Evolutionary conservation across 2,888 invertebrate genomes (phyloP).

Genomic region (Caenorhabditis drosophilae): DNA sequence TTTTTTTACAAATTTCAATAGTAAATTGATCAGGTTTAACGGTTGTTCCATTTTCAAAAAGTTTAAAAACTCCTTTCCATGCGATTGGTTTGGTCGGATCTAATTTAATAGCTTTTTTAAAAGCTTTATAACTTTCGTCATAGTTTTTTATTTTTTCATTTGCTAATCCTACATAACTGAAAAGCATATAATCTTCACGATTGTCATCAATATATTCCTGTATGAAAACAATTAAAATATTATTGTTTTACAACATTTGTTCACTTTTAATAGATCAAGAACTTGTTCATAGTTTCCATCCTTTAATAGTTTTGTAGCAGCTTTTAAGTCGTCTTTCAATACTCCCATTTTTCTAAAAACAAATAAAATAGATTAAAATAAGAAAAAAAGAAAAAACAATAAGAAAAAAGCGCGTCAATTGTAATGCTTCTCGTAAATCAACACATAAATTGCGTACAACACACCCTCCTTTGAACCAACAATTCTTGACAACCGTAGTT

Average conservation of each 20-base stretch:
- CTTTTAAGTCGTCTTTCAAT: constrained; percentile 40
- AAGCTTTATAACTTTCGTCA: constrained; percentile 12
- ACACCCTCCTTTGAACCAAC: too few species aligned
- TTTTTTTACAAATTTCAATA: constrained; percentile 32
- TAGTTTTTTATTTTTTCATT: constrained; percentile 27
- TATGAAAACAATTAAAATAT: constrained; percentile 4
- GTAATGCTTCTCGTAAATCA: not conserved
- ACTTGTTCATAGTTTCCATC: constrained; percentile 34
- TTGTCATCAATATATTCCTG: constrained; percentile 30
- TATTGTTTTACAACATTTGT: not conserved
- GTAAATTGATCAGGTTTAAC: constrained; percentile 19
- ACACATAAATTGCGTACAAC: too few species aligned
- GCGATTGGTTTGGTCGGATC: constrained; percentile 28
- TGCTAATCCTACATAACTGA: constrained; percentile 40
- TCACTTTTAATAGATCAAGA: constrained; percentile 35
- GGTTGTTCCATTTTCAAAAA: constrained; percentile 25
- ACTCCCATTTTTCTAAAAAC: not conserved
- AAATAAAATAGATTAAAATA: not conserved
- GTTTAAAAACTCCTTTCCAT: constrained; percentile 45
- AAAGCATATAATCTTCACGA: constrained; percentile 30
- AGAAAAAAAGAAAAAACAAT: not conserved
- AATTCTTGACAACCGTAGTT: too few species aligned
- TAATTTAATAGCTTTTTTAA: constrained; percentile 25
- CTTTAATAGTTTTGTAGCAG: constrained; percentile 26
- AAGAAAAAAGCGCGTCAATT: not conserved